Evolutionary conservation across 1,140 invertebrate genomes (phyloP).

Genomic region (Calephelis virginiensis): DNA sequence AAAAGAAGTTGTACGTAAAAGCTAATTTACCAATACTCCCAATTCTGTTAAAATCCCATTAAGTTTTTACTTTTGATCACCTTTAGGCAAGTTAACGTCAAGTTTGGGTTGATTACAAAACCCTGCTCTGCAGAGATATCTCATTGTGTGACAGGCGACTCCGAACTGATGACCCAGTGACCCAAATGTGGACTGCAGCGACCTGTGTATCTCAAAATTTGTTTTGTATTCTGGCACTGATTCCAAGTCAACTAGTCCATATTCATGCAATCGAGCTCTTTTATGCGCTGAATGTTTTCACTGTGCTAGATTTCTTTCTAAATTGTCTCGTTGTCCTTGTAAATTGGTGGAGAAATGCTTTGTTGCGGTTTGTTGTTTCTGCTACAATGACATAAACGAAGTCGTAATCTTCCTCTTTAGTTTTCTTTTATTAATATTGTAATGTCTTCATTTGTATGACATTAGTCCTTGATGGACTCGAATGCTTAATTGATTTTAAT

Average conservation of each 20-base stretch:
- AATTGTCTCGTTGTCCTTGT: not conserved
- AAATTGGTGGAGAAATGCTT: not conserved
- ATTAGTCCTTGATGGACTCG: no score
- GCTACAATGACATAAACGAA: no score
- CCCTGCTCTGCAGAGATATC: slow-evolving; percentile 62
- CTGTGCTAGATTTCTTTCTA: slow-evolving; percentile 10
- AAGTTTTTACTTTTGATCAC: not conserved
- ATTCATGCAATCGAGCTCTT: slow-evolving; percentile 44
- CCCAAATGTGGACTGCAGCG: slow-evolving; percentile 65
- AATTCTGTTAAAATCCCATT: not conserved
- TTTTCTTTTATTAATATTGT: no score
- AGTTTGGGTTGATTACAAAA: slow-evolving; percentile 50
- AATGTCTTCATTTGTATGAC: no score
- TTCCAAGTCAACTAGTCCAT: slow-evolving; percentile 55
- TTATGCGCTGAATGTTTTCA: slow-evolving; percentile 26
- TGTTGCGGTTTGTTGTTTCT: slow-evolving; percentile 1
- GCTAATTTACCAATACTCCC: no score
- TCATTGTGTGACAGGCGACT: slow-evolving; percentile 68
- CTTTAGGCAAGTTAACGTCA: slow-evolving; percentile 32
- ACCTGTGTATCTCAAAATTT: slow-evolving; percentile 63
- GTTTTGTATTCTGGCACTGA: slow-evolving; percentile 67
- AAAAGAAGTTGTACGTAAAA: no score
- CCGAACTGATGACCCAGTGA: slow-evolving; percentile 67
- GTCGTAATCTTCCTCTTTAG: no score
- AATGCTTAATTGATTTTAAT: no score